Base-by-base conservation (phyloP, 53 echinoderm and acorn worm species). In the Zoroaster sp. region DNA sequence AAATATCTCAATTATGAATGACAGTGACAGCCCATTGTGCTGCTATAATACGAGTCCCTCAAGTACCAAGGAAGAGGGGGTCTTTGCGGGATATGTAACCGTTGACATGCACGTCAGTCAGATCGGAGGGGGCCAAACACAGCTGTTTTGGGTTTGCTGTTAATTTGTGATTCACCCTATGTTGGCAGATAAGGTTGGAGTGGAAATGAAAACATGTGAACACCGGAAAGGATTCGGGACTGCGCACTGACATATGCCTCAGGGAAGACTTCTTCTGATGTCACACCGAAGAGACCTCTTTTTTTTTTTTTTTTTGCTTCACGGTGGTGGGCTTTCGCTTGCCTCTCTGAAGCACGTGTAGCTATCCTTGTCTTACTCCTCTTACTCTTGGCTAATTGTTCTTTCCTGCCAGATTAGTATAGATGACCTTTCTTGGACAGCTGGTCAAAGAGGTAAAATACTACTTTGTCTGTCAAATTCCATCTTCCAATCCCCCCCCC, bases 141-240 rank as follows among this genome's bases (percentile, higher is more conserved):
- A 85, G 85, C 85, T 85, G 85, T 71, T 85, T 70, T 32, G 13
- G 85, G 45, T 85, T 85, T 85, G 85, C 85, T 49, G 5, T 15
- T 85, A 85, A 85, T 85, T 85, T 71, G 71, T 85, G 85, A 85
- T 85, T 85, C 85, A 85, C 85, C 85, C 85, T 35, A 85, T 71
- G 85, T 71, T 71, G 85, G 85, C 85, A 85, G 85, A 85, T 85
- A 85, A 85, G 85, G 85, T 85, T 85, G 85, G 71, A 34, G 21
- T 85, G 85, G 85, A 85, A 85, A 85, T 71, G 71, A 85, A 85
- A 85, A 85, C 85, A 85, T 85, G 85, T 71, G 85, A 85, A 85
- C 46, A 85, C 85, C 70, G 85, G 85, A 85, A 85, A 71, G 85
- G 85, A 70, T 85, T 85, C 23, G 71, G 85, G 71, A 85, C 69